These are phyloP conservation scores for Tangara arthus DNA, from an alignment of 2,797 vertebrate genomes.

Conservation along the genomic window DNA sequence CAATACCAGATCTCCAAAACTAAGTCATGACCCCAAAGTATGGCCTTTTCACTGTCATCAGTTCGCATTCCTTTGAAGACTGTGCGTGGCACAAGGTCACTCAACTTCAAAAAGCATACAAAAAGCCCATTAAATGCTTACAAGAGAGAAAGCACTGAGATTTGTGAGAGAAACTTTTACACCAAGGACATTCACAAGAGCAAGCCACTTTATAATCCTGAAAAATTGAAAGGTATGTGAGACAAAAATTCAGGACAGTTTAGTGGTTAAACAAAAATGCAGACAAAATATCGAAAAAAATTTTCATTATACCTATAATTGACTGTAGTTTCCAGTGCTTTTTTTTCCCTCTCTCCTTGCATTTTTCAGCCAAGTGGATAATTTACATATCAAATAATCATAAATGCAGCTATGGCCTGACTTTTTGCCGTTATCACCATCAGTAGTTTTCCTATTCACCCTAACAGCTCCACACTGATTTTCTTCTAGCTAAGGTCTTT, in stretches of 20 bases:
- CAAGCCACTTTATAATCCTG: not conserved
- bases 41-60: not conserved
- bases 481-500: not conserved
- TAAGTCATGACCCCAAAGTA: not conserved
- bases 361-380: not conserved
- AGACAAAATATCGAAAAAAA: not conserved
- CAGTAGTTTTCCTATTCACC: not conserved
- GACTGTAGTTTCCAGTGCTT: not conserved
- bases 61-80: not conserved
- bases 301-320: not conserved
- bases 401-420: not conserved
- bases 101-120: not conserved
- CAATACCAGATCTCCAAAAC: not conserved
- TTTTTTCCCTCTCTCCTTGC: not conserved
- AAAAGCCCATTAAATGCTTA: not conserved
- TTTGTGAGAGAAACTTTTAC: not conserved
- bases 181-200: not conserved
- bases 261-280: not conserved
- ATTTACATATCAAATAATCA: not conserved
- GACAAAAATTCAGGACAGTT: not conserved
- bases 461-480: not conserved
- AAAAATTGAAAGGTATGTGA: not conserved
- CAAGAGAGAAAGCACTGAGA: not conserved
- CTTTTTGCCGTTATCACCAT: not conserved
- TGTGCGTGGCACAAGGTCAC: not conserved